Conservation (phyloP, 2,113 vertebrate genomes). For the Tenrec ecaudatus region DNA sequence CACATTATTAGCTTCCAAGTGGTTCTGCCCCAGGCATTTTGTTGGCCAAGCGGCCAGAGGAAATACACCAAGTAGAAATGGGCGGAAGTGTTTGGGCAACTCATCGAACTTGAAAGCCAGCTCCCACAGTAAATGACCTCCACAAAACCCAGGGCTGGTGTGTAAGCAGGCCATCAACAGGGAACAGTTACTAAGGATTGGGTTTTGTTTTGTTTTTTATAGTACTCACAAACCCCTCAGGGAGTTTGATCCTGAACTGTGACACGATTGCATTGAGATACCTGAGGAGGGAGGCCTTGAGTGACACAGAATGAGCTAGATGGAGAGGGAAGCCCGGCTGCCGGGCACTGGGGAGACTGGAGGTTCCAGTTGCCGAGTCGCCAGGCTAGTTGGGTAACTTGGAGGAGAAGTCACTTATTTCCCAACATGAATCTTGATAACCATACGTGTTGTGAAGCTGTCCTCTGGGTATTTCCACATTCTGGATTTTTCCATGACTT, state of each 20-base stretch:
- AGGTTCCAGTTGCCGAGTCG: neutral
- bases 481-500: conserved; percentile 42
- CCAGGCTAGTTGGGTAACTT: neutral
- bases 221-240: conserved; percentile 7
- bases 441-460: neutral
- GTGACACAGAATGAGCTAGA: neutral
- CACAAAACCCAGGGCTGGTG: conserved; percentile 58
- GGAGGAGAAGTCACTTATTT: conserved; percentile 27
- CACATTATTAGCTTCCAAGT: conserved; percentile 48
- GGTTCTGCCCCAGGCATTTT: conserved; percentile 49
- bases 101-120: conserved; percentile 65
- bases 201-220: neutral
- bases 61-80: conserved; percentile 52
- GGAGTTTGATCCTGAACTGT: conserved; percentile 41
- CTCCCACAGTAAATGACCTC: conserved; percentile 46
- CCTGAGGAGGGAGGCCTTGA: neutral
- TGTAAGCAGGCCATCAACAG: conserved; percentile 63
- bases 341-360: neutral
- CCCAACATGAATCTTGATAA: conserved; percentile 36
- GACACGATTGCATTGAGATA: neutral
- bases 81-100: conserved; percentile 8
- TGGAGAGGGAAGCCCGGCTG: neutral
- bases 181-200: conserved; percentile 52
- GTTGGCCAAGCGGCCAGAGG: conserved; percentile 48
- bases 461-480: conserved; percentile 33